A percentile compares a stretch with the other conserved stretches of the same genome.
phyloP scores from a whole-genome alignment of 1,140 invertebrate species.

The Planococcus citri region DNA sequence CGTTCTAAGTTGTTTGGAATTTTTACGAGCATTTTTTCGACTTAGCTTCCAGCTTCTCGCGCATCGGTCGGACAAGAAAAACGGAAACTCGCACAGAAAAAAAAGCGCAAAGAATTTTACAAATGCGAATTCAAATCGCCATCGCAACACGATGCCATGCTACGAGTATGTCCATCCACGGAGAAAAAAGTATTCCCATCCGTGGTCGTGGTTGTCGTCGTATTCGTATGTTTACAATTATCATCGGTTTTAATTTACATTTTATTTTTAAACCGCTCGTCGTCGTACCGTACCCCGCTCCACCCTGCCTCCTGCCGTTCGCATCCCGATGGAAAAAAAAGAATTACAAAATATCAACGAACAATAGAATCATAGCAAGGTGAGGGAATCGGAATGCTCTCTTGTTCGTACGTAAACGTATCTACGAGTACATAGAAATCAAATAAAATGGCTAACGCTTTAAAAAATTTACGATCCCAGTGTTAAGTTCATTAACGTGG shows the following conservation, averaged over 20 bases:
- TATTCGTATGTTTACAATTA: neutral
- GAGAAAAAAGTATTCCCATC: neutral
- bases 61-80: too few species aligned
- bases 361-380: neutral
- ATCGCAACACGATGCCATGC: too few species aligned
- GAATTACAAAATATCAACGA: neutral
- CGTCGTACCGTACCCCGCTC: too few species aligned
- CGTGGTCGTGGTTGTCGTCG: too few species aligned
- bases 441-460: neutral
- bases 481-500: conserved; percentile 2
- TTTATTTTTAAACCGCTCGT: neutral
- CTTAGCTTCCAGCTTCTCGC: neutral
- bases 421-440: too few species aligned
- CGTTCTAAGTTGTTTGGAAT: neutral
- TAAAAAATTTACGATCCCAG: neutral
- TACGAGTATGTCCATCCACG: too few species aligned
- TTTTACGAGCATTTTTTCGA: neutral
- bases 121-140: too few species aligned
- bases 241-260: neutral
- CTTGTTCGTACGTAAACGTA: too few species aligned
- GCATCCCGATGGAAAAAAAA: neutral
- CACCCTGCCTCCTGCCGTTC: too few species aligned
- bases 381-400: neutral
- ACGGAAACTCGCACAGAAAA: neutral
- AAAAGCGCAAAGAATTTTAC: neutral